phyloP scores from a whole-genome alignment of 2,113 vertebrate genomes.

The Mola mola region DNA sequence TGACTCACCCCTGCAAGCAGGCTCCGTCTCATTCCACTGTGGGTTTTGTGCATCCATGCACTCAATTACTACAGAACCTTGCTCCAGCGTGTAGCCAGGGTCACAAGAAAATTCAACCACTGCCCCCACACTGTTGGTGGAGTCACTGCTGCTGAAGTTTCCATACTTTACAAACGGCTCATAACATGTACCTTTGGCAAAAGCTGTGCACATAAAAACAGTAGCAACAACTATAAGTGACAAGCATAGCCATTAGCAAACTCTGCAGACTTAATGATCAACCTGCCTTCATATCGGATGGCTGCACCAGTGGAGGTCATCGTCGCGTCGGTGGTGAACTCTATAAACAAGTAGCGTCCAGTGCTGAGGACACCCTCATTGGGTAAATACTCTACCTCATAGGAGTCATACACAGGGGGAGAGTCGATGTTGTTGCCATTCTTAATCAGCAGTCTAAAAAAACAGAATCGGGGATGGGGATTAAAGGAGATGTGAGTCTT shows the following conservation, averaged over 20 bases:
- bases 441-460: constrained; percentile 91
- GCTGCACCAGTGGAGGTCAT: constrained; percentile 91
- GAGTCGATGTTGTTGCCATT: constrained; percentile 94
- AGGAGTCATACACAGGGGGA: constrained; percentile 92
- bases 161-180: constrained; percentile 97
- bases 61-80: constrained; percentile 95
- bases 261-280: background rate
- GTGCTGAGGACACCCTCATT: constrained; percentile 94
- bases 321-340: constrained; percentile 92
- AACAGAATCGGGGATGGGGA: too few species aligned
- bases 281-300: constrained; percentile 91
- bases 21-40: constrained; percentile 98
- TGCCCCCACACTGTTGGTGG: constrained; percentile 86
- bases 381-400: constrained; percentile 96
- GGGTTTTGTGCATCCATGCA: constrained; percentile 90
- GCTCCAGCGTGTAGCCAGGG: constrained; percentile 94
- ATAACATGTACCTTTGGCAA: constrained; percentile 91
- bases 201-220: constrained; percentile 83
- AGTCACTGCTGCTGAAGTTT: constrained; percentile 93
- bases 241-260: background rate
- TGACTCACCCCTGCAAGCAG: constrained; percentile 90
- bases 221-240: too few species aligned
- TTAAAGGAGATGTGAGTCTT: too few species aligned
- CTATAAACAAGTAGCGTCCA: constrained; percentile 87
- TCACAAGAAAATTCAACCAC: constrained; percentile 95